Conservation (phyloP, 2,888 invertebrate genomes). For the Melanostoma mellinum region DNA sequence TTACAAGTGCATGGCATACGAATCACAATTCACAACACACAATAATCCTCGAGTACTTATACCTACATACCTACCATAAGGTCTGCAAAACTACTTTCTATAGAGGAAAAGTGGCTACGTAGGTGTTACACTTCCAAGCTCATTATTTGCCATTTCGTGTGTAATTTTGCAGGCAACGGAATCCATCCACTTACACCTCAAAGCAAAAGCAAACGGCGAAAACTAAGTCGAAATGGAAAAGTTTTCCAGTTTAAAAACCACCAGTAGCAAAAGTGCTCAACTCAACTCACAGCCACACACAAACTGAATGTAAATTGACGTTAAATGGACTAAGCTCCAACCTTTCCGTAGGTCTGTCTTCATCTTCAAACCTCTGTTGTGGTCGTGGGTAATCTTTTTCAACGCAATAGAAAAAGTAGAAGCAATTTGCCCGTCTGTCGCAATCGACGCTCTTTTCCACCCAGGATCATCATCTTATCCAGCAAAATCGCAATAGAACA, state of each 20-base stretch:
- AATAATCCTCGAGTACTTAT: too few relatives aligned
- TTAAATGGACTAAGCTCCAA: constrained; percentile 69
- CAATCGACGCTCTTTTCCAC: constrained; percentile 31
- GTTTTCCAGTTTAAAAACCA: constrained; percentile 23
- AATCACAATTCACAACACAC: too few relatives aligned
- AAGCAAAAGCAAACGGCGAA: constrained; percentile 4
- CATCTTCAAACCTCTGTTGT: constrained; percentile 10
- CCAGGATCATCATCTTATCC: constrained; percentile 51
- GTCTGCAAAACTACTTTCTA: too few relatives aligned
- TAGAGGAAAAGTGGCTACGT: not conserved
- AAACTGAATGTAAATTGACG: constrained; percentile 65
- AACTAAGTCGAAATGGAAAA: constrained; percentile 6
- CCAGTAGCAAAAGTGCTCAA: constrained; percentile 5
- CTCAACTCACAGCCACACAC: constrained; percentile 13
- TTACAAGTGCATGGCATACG: too few relatives aligned
- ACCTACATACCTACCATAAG: too few relatives aligned
- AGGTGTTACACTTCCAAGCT: constrained; percentile 39
- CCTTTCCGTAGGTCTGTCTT: constrained; percentile 36
- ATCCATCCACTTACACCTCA: constrained; percentile 1
- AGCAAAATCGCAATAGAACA: constrained; percentile 31
- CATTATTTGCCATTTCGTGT: constrained; percentile 60
- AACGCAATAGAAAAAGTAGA: constrained; percentile 11
- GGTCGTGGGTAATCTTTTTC: not conserved
- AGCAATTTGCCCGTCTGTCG: constrained; percentile 65
- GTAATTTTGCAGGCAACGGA: constrained; percentile 31